These are phyloP conservation scores for Oreotragus oreotragus DNA, from an alignment of 2,113 vertebrate species.

Conservation along the genomic window DNA sequence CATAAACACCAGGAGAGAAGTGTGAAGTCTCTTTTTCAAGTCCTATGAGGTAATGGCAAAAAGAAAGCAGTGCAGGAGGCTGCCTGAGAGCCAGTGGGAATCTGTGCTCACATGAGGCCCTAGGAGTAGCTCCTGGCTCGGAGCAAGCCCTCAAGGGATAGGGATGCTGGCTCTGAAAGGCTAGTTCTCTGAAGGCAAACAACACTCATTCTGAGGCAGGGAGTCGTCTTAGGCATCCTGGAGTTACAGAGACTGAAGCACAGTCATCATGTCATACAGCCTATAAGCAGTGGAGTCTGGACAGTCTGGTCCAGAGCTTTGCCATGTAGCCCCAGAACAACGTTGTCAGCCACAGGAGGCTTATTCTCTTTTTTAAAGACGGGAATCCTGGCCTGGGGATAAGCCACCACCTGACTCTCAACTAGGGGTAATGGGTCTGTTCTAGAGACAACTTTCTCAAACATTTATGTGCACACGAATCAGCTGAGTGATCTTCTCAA, in stretches of 20 bases:
- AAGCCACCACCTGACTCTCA: background rate
- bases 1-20: background rate
- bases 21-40: background rate
- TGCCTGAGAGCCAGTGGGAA: too few relatives aligned
- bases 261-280: accelerated
- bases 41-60: background rate
- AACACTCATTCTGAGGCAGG: background rate
- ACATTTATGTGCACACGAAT: background rate
- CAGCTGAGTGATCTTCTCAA: background rate
- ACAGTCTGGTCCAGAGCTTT: background rate
- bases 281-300: background rate
- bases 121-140: accelerated
- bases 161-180: background rate
- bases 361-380: background rate
- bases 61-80: background rate
- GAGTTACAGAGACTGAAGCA: background rate
- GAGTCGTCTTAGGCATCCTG: background rate
- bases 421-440: background rate
- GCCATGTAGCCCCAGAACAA: background rate
- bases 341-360: background rate
- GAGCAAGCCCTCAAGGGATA: background rate
- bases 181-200: background rate
- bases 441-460: background rate
- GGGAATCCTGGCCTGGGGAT: background rate
- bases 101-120: background rate